Conservation (phyloP, 1,140 invertebrate species). For the Papilio polyxenes region DNA sequence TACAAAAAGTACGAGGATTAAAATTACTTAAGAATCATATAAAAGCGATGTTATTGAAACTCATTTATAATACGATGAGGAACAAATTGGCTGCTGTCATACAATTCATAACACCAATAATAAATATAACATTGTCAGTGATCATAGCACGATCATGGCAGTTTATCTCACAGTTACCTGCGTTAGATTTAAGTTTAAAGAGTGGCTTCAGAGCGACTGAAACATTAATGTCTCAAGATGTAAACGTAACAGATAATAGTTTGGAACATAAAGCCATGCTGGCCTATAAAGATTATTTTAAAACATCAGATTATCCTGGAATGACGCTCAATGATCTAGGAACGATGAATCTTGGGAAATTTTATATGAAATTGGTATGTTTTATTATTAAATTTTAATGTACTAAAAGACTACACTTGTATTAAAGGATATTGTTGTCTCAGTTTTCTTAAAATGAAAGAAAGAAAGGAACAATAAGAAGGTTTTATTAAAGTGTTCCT, state of each 20-base stretch:
- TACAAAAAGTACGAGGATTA: constrained; percentile 72
- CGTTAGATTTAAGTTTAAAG: constrained; percentile 69
- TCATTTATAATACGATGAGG: constrained; percentile 80
- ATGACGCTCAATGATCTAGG: constrained; percentile 68
- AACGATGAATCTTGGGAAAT: constrained; percentile 62
- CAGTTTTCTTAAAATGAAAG: too few relatives aligned
- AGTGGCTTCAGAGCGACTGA: constrained; percentile 66
- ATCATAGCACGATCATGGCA: constrained; percentile 78
- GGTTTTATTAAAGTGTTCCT: too few relatives aligned
- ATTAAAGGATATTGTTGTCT: background rate
- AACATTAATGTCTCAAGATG: constrained; percentile 60
- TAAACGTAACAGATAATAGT: constrained; percentile 53
- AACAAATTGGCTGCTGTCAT: constrained; percentile 81
- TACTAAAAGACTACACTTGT: too few relatives aligned
- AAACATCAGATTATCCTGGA: constrained; percentile 52
- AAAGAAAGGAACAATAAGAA: too few relatives aligned
- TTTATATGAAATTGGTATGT: constrained; percentile 75
- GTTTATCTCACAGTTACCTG: constrained; percentile 72
- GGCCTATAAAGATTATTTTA: constrained; percentile 72
- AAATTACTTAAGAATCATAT: constrained; percentile 81
- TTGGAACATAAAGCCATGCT: constrained; percentile 60
- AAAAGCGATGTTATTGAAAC: constrained; percentile 84
- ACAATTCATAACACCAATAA: constrained; percentile 82
- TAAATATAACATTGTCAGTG: constrained; percentile 83
- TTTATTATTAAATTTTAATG: background rate